Percentiles rank a stretch among this genome's conserved stretches.
phyloP scores from a whole-genome alignment of 2,888 invertebrate species.

The Zelleria hepariella region DNA sequence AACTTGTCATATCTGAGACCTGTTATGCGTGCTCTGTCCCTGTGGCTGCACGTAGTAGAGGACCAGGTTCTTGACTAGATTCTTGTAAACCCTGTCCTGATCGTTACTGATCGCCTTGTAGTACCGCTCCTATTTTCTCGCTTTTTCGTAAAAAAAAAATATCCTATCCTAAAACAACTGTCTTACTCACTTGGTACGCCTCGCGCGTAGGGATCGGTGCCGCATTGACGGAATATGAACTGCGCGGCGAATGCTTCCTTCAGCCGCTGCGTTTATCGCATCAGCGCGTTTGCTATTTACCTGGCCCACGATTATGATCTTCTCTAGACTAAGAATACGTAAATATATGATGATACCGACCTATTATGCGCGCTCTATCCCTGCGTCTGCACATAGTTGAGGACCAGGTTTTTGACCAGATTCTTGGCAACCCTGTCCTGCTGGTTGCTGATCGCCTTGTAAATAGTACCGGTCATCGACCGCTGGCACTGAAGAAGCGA shows the following conservation, averaged over 20 bases:
- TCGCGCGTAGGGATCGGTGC: too few relatives aligned
- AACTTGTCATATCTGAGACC: slow-evolving; percentile 18
- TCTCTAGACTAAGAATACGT: background rate
- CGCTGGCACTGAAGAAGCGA: slow-evolving; percentile 76
- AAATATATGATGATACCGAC: slow-evolving; percentile 31
- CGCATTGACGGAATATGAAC: background rate
- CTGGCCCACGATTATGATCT: too few relatives aligned
- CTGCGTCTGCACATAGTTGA: slow-evolving; percentile 85
- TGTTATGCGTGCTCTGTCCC: slow-evolving; percentile 47
- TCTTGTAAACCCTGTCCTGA: slow-evolving; percentile 88
- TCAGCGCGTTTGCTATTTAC: background rate
- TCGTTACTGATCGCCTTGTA: too few relatives aligned
- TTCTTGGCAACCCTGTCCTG: slow-evolving; percentile 89
- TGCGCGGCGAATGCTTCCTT: background rate
- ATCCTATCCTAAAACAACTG: too few relatives aligned
- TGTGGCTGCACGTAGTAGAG: slow-evolving; percentile 86
- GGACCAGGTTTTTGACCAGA: slow-evolving; percentile 89
- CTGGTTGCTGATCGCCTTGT: too few relatives aligned
- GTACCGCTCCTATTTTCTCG: too few relatives aligned
- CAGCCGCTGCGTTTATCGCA: too few relatives aligned
- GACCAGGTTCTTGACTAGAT: slow-evolving; percentile 90
- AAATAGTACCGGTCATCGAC: too few relatives aligned
- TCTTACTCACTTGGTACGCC: too few relatives aligned
- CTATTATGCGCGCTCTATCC: slow-evolving; percentile 54
- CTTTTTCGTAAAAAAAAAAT: too few relatives aligned